Evolutionary conservation across 2,113 vertebrate genomes (phyloP), one percentile per base, ranked within the genome.

Genomic region (Gambusia holbrooki): DNA sequence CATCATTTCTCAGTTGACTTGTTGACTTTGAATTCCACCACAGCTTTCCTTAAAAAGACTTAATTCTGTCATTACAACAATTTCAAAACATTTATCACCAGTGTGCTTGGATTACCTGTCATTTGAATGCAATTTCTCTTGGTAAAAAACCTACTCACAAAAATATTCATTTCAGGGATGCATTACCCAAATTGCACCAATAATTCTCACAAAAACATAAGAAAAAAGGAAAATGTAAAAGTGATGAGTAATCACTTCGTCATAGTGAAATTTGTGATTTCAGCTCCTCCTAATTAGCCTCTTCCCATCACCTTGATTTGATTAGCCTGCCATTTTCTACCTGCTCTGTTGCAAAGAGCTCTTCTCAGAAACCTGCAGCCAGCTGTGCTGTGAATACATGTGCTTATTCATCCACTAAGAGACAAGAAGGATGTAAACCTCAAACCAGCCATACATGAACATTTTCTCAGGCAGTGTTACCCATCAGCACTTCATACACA

Each of bases 281-380:
- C 76, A 79, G 79, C 78, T 74, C n/a, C 66, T 29, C 74, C 72
- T 15, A 84, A 91, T 88, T 89, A 88, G 82, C 72, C 30, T 73
- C 79, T 77, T 74, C 73, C 64, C 71, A 32, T 75, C 82, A 77
- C 76, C 76, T 71, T 85, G 81, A 91, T 90, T 89, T 81, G 88
- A 90, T 91, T 83, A 92, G 71, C 73, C 82, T 60, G 78, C 84
- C 79, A 82, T 74, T 81, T 78, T 75, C 76, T 82, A 88, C 75
- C 87, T 83, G 87, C 82, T 87, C 77, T 73, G 87, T 81, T 86
- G 81, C 78, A 81, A 89, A 80, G 85, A 89, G 79, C 78, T 69
- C 83, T 73, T 67, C 82, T 83, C 77, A 66, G 77, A 82, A 80
- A 66, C 79, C 87, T 76, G 88, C 84, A 79, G 85, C 83, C 67